Base-by-base conservation (phyloP, 2,113 vertebrate species). In the Butorides virescens region DNA sequence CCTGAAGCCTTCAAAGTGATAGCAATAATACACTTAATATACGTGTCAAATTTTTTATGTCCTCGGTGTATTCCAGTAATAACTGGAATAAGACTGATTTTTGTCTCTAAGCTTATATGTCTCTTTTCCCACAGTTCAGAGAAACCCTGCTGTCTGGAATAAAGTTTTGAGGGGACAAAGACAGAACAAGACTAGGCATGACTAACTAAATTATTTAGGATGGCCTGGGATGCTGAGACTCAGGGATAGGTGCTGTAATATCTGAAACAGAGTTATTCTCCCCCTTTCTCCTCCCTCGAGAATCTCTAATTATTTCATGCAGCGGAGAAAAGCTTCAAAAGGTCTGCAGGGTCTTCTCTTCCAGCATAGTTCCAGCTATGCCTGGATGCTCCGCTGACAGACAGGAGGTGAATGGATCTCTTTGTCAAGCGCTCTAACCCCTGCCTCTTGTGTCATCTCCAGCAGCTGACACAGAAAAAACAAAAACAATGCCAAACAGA, bases 381-480 rank as follows among this genome's bases (percentile, higher is more conserved):
- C 84, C 85, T 76, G 74, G 71, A 2, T 73, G 90, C 81, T 90
- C 81, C 66, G 87, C 85, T 96, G 92, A 82, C 18, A 2, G 58
- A 53, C 67, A 81, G 68, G 74, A 62, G 81, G 77, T 90, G 90
- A 96, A 96, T 46, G 37, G 77, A 58, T 92, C 77, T 86, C 85
- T 93, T 92, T 94, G 92, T 96, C 78, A 70, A 95, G 50, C 10
- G 63, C 79, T 92, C 88, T 52, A 55, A 73, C 81, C 88, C 66
- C 72, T 90, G 85, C 75, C 77, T 92, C 87, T 91, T 72, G 77
- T 96, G 93, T 96, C 95, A 96, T 97, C 88, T 83, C 50, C 86
- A 83, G 82, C 92, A 93, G 92, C 95, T 97, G 95, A 83, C 88
- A 90, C 53, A 91, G 52, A 82, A 91, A 44, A 61, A 94, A 88